Base-by-base conservation (phyloP, 2,797 vertebrate genomes). In the Phoeniculus purpureus region DNA sequence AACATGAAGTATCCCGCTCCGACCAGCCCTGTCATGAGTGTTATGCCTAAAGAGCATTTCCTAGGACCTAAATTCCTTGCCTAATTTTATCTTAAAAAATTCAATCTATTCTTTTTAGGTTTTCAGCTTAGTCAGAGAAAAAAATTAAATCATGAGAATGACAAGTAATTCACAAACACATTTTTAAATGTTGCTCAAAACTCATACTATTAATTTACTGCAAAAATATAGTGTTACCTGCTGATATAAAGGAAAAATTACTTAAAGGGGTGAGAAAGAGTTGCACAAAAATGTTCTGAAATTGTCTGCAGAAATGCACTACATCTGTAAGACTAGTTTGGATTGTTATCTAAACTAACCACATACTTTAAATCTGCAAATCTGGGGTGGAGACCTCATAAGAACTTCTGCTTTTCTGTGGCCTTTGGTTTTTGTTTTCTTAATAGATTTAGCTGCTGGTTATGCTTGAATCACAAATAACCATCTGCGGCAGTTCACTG, bases 381-480 rank as follows among this genome's bases (percentile, higher is more conserved):
- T 82, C 18, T 55, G 37, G 19, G 15, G 7, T 77, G n/a, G 81
- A 93, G 58, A 70, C 19, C 50, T 59, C 34, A 48, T 50, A 85
- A 60, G 40, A 88, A 70, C 56, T 70, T 78, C 74, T 84, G 56
- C 56, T 92, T 86, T 93, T 80, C 40, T 79, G 37, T 32, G 34
- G 19, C 21, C 15, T 43, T 50, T 58, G 2, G 1, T 0, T 4
- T 18, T 11, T 32, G 6, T 3, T 5, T 29, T 7, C n/a, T 25
- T 3, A 34, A 76, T 37, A 94, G 27, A 68, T 65, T 85, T 54
- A 60, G 51, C 37, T 89, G 92, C 75, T 68, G 27, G 51, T 93
- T 92, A 75, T 81, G 59, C 76, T 83, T 48, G 65, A 87, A 72
- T 72, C 79, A 77, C 23, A 90, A 89, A 90, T 56, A 93, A 76